A percentile compares a stretch with the other conserved stretches of the same genome.
These are phyloP conservation scores for Argentina silus DNA, from an alignment of 2,797 vertebrate species.

Conservation along the genomic window DNA sequence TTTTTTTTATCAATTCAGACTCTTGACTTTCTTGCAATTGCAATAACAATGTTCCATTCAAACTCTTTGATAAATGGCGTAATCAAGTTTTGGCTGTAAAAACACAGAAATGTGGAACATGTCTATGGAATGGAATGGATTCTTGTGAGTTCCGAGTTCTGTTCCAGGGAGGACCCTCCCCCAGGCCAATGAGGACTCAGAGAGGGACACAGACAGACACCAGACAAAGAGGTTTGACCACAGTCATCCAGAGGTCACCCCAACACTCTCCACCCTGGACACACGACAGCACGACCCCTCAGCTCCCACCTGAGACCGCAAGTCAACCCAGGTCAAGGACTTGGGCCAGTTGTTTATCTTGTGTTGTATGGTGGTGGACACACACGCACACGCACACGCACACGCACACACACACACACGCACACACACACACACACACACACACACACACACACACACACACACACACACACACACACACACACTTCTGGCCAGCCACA, in stretches of 20 bases:
- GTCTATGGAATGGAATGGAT: no score
- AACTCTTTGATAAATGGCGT: neutral
- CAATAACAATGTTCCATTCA: no score
- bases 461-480: constrained; percentile 10
- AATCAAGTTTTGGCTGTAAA: neutral
- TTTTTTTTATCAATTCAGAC: neutral
- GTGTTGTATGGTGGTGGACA: constrained; percentile 76
- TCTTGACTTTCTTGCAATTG: no score
- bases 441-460: constrained; percentile 74
- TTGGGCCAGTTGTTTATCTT: constrained; percentile 66
- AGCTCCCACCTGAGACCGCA: constrained; percentile 45
- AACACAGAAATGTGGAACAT: neutral
- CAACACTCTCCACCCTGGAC: constrained; percentile 53
- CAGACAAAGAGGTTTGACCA: constrained; percentile 1
- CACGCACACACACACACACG: constrained; percentile 3
- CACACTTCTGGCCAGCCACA: constrained; percentile 43
- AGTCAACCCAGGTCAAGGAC: constrained; percentile 76
- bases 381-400: constrained; percentile 43
- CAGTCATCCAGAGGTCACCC: constrained; percentile 51
- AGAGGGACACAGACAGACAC: neutral
- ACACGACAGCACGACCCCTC: constrained; percentile 47
- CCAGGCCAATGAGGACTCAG: neutral
- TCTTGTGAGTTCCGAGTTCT: no score
- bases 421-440: constrained; percentile 36
- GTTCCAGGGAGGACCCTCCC: no score